Base-by-base conservation (phyloP, 2,113 vertebrate species). In the Antennarius striatus region DNA sequence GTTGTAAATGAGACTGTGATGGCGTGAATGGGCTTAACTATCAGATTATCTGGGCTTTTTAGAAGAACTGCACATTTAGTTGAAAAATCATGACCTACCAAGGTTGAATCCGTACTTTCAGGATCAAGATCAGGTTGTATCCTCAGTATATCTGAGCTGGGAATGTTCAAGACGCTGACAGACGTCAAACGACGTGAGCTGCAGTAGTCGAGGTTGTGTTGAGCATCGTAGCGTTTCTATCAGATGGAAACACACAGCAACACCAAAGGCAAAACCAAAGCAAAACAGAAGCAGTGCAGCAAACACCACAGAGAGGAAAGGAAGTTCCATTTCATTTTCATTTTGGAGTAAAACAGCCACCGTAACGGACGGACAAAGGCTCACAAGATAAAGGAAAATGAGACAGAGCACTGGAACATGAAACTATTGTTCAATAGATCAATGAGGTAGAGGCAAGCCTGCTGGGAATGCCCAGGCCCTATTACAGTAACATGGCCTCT, bases 401-500 rank as follows among this genome's bases (percentile, higher is more conserved):
- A 83, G 71, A 73, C 60, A 4, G 30, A 82, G 53, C 71, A 30
- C 45, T 73, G 79, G 66, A 80, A 80, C 82, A 72, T 80, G 81
- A 63, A 80, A 80, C 84, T 53, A 69, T 85, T 76, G 65, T 82
- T 87, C 63, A 73, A 83, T 68, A 78, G 79, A 85, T 91, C 82
- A 82, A 78, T 82, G 82, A 85, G 56, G 79, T 73, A 76, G 46
- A 77, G 77, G 71, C 11, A 49, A 55, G 78, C 63, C 85, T 84
- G 71, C 79, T 82, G 86, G 86, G 82, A 88, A 88, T 66, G 61
- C 74, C 73, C 51, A 30, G 81, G 64, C 80, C 78, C 71, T 63
- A 75, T 89, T 85, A 86, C 88, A 78, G 86, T 82, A 87, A 85
- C 81, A 77, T 77, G 80, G 70, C 78, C 71, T 85, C 72, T 79